Percentiles rank a stretch among this genome's conserved stretches.
These are phyloP conservation scores for Spermophilus dauricus DNA, from an alignment of 2,113 vertebrate species.

Conservation along the genomic window DNA sequence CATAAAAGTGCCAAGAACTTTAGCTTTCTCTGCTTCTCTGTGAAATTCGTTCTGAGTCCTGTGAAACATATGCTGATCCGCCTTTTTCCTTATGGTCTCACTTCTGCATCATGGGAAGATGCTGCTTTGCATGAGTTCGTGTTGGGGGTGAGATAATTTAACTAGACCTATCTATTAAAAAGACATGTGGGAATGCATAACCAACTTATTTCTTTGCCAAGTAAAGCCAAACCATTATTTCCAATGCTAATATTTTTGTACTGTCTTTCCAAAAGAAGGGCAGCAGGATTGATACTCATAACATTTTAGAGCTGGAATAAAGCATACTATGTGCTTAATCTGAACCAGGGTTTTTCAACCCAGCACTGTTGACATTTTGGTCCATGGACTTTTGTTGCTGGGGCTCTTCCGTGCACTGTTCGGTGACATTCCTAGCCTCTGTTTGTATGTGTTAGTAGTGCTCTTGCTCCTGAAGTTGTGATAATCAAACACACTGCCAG, in stretches of 20 bases:
- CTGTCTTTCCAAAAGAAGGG: neutral
- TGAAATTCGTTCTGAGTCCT: neutral
- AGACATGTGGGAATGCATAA: neutral
- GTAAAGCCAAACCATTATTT: neutral
- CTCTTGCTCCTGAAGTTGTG: rapidly evolving
- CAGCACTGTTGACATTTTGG: neutral
- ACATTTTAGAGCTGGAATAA: neutral
- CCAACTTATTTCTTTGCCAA: neutral
- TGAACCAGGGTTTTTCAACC: neutral
- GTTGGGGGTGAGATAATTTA: neutral
- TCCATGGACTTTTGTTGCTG: neutral
- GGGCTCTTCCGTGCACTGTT: rapidly evolving
- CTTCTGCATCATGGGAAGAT: neutral
- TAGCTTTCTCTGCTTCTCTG: neutral
- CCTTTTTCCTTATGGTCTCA: neutral
- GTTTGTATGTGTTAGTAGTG: neutral
- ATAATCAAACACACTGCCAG: neutral
- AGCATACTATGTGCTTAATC: neutral
- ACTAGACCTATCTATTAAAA: neutral
- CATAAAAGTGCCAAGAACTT: neutral
- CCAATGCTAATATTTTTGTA: neutral
- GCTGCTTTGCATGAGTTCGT: neutral
- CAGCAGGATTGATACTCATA: neutral
- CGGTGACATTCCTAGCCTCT: neutral
- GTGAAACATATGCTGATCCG: neutral